phyloP scores from a whole-genome alignment of 2,888 invertebrate species.

The Plebejus anna region DNA sequence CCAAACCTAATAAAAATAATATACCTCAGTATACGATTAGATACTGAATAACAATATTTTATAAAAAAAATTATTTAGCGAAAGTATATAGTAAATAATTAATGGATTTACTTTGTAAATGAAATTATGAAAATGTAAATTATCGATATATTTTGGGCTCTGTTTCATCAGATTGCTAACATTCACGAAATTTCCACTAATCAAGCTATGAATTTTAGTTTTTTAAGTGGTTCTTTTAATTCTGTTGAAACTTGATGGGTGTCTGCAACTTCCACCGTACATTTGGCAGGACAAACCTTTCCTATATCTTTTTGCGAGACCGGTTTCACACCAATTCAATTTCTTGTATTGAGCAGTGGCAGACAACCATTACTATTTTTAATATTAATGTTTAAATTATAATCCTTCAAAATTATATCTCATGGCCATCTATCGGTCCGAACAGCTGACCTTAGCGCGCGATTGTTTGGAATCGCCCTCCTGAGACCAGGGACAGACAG shows the following conservation, averaged over 20 bases:
- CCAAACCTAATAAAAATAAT: not conserved
- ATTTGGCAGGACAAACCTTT: too few species aligned
- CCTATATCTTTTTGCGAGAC: too few species aligned
- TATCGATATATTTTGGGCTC: not conserved
- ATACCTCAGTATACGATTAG: not conserved
- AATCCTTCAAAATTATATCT: not conserved
- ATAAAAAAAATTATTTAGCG: not conserved
- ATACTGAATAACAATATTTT: not conserved
- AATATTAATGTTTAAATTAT: not conserved
- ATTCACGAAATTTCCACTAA: too few species aligned
- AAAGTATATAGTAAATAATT: conserved; percentile 1
- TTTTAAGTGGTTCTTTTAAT: too few species aligned
- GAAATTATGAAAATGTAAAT: not conserved
- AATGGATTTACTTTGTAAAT: not conserved
- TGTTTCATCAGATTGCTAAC: too few species aligned
- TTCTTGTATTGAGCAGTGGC: too few species aligned
- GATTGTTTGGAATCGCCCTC: conserved; percentile 10
- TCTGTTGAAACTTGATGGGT: too few species aligned
- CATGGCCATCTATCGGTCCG: not conserved
- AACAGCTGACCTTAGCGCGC: conserved; percentile 3
- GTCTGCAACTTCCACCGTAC: too few species aligned
- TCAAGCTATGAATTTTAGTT: too few species aligned
- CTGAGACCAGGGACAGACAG: not conserved
- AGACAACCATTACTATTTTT: too few species aligned
- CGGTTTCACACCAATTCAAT: too few species aligned